Conservation (phyloP, 2,888 invertebrate species). For the Autographa pulchrina region DNA sequence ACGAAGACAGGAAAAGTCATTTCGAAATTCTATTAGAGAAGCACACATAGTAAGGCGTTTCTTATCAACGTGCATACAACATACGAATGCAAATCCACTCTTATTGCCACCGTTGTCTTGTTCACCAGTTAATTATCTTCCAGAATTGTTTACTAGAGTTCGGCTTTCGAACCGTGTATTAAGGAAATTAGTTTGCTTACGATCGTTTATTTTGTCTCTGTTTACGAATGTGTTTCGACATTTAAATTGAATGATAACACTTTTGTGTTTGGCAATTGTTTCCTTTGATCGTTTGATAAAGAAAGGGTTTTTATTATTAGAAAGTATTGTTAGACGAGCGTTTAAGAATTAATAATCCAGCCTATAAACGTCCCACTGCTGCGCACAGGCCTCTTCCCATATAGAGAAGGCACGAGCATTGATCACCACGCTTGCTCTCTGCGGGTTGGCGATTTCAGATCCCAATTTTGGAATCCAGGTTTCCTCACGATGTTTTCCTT, state of each 20-base stretch:
- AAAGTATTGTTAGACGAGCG: not conserved
- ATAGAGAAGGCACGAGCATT: too few species aligned
- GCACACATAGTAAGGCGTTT: constrained; percentile 35
- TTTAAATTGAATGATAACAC: constrained; percentile 1
- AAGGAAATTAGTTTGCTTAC: constrained; percentile 31
- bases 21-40: not conserved
- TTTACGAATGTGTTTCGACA: constrained; percentile 3
- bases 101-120: constrained; percentile 59
- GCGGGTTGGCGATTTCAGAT: too few species aligned
- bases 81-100: constrained; percentile 66
- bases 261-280: not conserved
- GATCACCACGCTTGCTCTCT: too few species aligned
- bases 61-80: constrained; percentile 68
- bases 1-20: not conserved
- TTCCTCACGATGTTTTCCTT: too few species aligned
- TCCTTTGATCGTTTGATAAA: not conserved
- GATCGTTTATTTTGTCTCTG: constrained; percentile 15
- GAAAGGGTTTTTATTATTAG: not conserved
- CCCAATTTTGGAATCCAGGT: too few species aligned
- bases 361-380: too few species aligned
- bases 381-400: too few species aligned
- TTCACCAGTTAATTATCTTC: constrained; percentile 60
- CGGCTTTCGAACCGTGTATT: constrained; percentile 35
- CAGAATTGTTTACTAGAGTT: constrained; percentile 55
- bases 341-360: too few species aligned